These are phyloP conservation scores for Sussaba pulchella DNA, from an alignment of 2,888 invertebrate species.

Conservation along the genomic window DNA sequence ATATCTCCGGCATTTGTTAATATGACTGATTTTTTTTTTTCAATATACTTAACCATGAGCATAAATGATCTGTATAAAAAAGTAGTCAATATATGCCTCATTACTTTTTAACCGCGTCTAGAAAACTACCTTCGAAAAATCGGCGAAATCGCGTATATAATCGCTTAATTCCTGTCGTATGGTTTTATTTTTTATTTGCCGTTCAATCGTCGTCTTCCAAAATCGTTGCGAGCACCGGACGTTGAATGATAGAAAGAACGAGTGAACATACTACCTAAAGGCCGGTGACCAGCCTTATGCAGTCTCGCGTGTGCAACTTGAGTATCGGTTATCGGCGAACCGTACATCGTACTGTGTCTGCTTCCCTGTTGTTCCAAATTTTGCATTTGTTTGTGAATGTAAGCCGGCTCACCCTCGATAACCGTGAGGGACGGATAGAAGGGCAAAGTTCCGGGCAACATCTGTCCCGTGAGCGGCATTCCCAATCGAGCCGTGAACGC, in stretches of 20 bases:
- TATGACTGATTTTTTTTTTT: no score
- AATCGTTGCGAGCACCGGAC: conserved; percentile 26
- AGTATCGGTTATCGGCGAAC: conserved; percentile 87
- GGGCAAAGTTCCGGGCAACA: conserved; percentile 89
- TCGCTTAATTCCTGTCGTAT: no score
- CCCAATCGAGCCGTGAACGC: conserved; percentile 89
- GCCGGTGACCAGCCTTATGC: conserved; percentile 89
- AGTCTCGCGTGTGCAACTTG: conserved; percentile 89
- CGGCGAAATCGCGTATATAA: no score
- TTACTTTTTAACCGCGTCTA: no score
- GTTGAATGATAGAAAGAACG: conserved; percentile 63
- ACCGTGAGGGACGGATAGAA: conserved; percentile 89
- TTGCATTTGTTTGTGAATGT: conserved; percentile 86
- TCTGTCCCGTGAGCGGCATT: conserved; percentile 88
- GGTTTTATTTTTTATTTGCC: no score
- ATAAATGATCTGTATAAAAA: no score
- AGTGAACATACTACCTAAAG: conserved; percentile 84
- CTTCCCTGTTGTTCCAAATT: conserved; percentile 84
- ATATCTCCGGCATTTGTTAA: no score
- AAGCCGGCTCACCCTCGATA: conserved; percentile 84
- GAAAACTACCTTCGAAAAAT: no score
- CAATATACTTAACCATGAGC: no score
- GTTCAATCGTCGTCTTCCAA: conserved; percentile 11
- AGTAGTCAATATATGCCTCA: no score
- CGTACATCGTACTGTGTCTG: conserved; percentile 78